Conservation (phyloP, 23 tunicate species). For the Oikopleura albicans region DNA sequence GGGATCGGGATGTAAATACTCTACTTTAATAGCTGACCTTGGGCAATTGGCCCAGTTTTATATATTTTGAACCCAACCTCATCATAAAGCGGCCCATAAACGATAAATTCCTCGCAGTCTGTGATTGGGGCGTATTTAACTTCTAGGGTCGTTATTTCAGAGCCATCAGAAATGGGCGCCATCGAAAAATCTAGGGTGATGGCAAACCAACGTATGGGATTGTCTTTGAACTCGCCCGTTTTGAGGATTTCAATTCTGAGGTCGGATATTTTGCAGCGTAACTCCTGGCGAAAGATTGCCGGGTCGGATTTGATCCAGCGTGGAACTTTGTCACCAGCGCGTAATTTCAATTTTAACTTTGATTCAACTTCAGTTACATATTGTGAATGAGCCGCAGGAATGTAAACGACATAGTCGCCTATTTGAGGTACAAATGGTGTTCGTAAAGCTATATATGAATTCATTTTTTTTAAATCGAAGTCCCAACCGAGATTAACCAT, state of each 20-base stretch:
- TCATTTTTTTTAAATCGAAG: background rate
- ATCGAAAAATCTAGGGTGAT: background rate
- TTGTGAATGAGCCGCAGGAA: background rate
- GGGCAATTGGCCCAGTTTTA: too few relatives aligned
- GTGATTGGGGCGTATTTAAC: background rate
- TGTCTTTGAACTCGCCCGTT: background rate
- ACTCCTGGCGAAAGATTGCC: background rate
- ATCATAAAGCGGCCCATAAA: background rate
- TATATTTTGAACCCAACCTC: too few relatives aligned
- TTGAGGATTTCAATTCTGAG: background rate
- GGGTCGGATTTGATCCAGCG: background rate
- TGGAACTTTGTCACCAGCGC: background rate
- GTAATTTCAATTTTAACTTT: background rate
- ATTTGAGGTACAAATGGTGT: constrained; percentile 4
- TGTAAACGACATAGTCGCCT: constrained; percentile 4
- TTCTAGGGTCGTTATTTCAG: background rate
- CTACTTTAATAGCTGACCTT: too few relatives aligned
- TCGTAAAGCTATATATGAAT: background rate
- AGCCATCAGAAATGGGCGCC: background rate
- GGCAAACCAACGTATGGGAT: background rate
- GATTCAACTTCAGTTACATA: background rate
- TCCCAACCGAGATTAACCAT: too few relatives aligned
- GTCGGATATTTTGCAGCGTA: background rate
- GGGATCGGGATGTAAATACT: too few relatives aligned
- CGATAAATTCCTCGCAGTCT: background rate